These are phyloP conservation scores for Coenonympha arcania DNA, from an alignment of 2,888 invertebrate species.

Conservation along the genomic window DNA sequence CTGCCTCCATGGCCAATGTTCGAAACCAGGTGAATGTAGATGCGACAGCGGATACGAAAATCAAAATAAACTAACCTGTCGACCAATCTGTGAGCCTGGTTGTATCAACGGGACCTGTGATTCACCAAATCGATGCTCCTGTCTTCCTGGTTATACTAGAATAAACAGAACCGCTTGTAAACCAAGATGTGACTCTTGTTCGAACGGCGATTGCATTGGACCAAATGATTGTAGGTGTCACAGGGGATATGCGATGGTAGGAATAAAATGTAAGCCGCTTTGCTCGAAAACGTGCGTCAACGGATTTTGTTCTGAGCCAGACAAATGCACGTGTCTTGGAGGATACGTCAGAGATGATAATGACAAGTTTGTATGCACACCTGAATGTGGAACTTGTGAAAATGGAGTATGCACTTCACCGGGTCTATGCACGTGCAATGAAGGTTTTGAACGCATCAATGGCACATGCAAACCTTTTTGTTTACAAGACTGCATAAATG, in stretches of 20 bases:
- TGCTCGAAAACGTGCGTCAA: constrained; percentile 21
- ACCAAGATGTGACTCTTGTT: constrained; percentile 29
- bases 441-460: constrained; percentile 21
- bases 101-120: constrained; percentile 34
- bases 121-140: constrained; percentile 33
- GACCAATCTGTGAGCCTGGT: constrained; percentile 28
- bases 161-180: constrained; percentile 25
- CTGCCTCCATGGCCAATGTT: constrained; percentile 45
- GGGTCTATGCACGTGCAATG: constrained; percentile 33
- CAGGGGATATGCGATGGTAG: constrained; percentile 30
- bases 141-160: constrained; percentile 29
- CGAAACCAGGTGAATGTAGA: constrained; percentile 44
- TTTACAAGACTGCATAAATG: constrained; percentile 41
- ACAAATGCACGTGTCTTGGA: constrained; percentile 23
- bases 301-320: constrained; percentile 24
- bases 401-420: constrained; percentile 38
- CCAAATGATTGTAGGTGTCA: constrained; percentile 40
- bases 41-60: constrained; percentile 33
- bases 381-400: constrained; percentile 31
- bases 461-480: constrained; percentile 46
- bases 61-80: constrained; percentile 25
- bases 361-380: constrained; percentile 28
- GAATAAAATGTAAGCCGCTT: constrained; percentile 21
- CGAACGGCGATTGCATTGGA: constrained; percentile 39
- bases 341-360: constrained; percentile 16